These are phyloP conservation scores for Cyclargus thomasi DNA, from an alignment of 1,140 invertebrate genomes.

Conservation along the genomic window DNA sequence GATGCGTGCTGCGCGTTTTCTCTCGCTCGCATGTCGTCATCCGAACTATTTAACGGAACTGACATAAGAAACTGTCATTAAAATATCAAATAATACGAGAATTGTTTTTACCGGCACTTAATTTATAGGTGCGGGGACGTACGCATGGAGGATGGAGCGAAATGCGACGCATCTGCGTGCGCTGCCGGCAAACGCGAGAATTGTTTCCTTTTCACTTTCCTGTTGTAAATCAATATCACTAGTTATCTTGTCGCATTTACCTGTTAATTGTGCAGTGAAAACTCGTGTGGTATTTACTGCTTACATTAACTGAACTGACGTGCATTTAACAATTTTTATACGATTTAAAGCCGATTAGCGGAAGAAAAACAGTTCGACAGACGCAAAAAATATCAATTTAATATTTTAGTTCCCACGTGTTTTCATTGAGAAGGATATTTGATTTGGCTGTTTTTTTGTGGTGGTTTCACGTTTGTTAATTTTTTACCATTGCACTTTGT, in stretches of 20 bases:
- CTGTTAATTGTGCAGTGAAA: neutral
- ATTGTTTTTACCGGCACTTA: constrained; percentile 35
- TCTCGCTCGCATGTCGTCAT: constrained; percentile 62
- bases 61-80: constrained; percentile 63
- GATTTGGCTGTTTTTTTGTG: no score
- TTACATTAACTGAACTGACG: no score
- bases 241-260: constrained; percentile 8
- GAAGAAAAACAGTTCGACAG: no score
- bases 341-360: no score
- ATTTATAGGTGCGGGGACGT: constrained; percentile 33
- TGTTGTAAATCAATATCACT: constrained; percentile 17
- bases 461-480: no score
- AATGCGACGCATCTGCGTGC: constrained; percentile 20
- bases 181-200: constrained; percentile 27
- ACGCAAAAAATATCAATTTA: no score
- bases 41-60: constrained; percentile 63
- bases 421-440: no score
- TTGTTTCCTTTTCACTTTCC: constrained; percentile 40
- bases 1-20: constrained; percentile 35
- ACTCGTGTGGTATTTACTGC: neutral
- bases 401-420: no score
- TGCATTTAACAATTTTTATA: no score
- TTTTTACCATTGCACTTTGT: no score
- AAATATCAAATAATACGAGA: constrained; percentile 57
- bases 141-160: neutral